phyloP scores from a whole-genome alignment of 2,113 vertebrate genomes.

The Rhagologus leucostigma region DNA sequence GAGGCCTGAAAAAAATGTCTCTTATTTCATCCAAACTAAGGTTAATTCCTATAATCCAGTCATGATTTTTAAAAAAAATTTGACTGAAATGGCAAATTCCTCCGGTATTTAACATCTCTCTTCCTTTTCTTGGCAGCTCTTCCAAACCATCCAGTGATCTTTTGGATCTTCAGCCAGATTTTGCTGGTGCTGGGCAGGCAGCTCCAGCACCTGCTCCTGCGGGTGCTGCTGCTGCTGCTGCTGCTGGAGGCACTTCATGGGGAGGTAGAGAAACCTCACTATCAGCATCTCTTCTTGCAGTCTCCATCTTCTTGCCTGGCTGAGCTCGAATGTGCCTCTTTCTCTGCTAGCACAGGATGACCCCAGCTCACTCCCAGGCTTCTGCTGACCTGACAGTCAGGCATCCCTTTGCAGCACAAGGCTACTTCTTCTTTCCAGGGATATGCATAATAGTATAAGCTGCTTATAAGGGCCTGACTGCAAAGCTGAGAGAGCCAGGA shows the following conservation, averaged over 20 bases:
- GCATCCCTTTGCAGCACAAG: background rate
- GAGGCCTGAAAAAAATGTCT: background rate
- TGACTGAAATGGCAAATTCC: background rate
- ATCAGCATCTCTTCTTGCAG: background rate
- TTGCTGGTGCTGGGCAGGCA: constrained; percentile 73
- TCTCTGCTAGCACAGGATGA: background rate
- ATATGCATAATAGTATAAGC: constrained; percentile 29
- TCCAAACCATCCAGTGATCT: constrained; percentile 86
- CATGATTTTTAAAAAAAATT: background rate
- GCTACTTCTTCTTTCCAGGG: constrained; percentile 20
- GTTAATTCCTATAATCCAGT: background rate
- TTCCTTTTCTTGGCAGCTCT: constrained; percentile 64
- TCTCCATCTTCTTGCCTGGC: background rate
- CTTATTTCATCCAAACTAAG: background rate
- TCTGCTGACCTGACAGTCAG: constrained; percentile 4
- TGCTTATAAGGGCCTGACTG: constrained; percentile 1
- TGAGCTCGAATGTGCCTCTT: background rate
- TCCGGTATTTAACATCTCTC: background rate
- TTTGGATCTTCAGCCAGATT: constrained; percentile 91
- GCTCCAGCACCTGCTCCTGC: constrained; percentile 72
- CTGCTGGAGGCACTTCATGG: constrained; percentile 83
- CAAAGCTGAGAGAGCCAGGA: constrained; percentile 3
- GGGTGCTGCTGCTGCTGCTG: background rate
- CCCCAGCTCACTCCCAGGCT: background rate
- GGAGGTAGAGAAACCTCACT: constrained; percentile 82